Conservation (phyloP, 2,797 vertebrate genomes). For the Cuculus canorus region DNA sequence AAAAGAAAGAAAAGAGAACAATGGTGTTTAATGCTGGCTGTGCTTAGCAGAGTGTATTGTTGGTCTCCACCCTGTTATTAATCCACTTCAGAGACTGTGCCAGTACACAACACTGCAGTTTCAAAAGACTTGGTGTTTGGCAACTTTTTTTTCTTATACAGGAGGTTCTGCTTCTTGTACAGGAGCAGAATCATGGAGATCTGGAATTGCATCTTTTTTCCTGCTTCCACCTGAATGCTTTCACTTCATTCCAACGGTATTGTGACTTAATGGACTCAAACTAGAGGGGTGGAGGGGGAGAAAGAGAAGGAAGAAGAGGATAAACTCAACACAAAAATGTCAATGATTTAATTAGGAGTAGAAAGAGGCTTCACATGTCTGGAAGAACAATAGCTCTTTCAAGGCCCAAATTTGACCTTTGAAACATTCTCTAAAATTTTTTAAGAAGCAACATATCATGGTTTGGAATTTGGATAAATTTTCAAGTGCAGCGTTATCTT, state of each 20-base stretch:
- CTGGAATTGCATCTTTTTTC: background rate
- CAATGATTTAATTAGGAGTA: background rate
- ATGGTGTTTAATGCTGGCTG: background rate
- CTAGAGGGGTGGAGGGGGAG: background rate
- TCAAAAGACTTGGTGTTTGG: background rate
- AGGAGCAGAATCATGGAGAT: background rate
- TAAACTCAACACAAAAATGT: background rate
- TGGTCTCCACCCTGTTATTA: background rate
- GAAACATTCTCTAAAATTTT: background rate
- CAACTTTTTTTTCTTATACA: conserved; percentile 42
- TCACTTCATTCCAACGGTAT: conserved; percentile 51
- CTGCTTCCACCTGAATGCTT: conserved; percentile 1
- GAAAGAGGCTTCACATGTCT: background rate
- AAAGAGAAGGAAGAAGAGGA: background rate
- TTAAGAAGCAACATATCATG: background rate
- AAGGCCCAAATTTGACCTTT: conserved; percentile 5
- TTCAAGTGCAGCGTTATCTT: background rate
- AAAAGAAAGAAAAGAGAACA: background rate
- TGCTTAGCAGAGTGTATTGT: background rate
- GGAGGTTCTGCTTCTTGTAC: no score
- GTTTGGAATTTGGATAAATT: background rate
- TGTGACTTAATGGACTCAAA: background rate
- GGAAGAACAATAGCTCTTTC: conserved; percentile 13
- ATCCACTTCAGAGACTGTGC: background rate
- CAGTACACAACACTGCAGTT: background rate